Percentiles rank a stretch among this genome's conserved stretches.
Evolutionary conservation across 2,797 vertebrate species (phyloP).

Genomic region (Takifugu rubripes): DNA sequence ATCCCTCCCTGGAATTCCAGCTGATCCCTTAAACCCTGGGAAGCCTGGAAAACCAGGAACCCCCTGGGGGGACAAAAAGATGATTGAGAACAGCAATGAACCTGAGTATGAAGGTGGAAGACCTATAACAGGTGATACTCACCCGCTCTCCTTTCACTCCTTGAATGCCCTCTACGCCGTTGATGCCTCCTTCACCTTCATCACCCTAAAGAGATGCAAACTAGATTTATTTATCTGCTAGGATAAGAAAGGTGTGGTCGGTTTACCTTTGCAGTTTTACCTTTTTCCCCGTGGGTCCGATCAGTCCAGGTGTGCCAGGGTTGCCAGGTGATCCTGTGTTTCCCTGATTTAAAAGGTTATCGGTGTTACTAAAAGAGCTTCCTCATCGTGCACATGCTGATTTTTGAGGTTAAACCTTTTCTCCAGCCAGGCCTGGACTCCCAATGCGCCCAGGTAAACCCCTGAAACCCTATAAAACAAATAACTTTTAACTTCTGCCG

Average conservation of each 20-base stretch:
- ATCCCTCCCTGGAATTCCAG: constrained; percentile 71
- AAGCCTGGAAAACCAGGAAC: constrained; percentile 80
- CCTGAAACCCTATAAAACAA: constrained; percentile 61
- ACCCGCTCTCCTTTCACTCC: constrained; percentile 85
- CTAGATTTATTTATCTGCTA: neutral
- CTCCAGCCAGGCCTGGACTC: constrained; percentile 69
- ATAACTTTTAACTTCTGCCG: too few relatives aligned
- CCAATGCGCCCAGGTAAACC: constrained; percentile 80
- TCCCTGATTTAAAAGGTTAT: constrained; percentile 65
- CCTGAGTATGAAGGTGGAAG: too few relatives aligned
- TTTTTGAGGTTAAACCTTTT: constrained; percentile 66
- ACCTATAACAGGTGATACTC: too few relatives aligned
- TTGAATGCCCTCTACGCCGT: constrained; percentile 68
- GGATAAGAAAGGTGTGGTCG: neutral
- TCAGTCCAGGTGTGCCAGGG: constrained; percentile 73
- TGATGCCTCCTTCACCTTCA: constrained; percentile 72
- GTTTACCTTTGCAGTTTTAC: constrained; percentile 50
- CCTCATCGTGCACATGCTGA: neutral
- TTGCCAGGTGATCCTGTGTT: constrained; percentile 75
- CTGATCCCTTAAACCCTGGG: constrained; percentile 84
- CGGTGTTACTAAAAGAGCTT: neutral
- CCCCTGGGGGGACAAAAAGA: constrained; percentile 64
- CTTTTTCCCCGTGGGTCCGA: constrained; percentile 78
- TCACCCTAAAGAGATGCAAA: constrained; percentile 71
- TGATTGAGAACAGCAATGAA: neutral